Evolutionary conservation across 1,140 invertebrate genomes (phyloP).

Genomic region (Penaeus japonicus): DNA sequence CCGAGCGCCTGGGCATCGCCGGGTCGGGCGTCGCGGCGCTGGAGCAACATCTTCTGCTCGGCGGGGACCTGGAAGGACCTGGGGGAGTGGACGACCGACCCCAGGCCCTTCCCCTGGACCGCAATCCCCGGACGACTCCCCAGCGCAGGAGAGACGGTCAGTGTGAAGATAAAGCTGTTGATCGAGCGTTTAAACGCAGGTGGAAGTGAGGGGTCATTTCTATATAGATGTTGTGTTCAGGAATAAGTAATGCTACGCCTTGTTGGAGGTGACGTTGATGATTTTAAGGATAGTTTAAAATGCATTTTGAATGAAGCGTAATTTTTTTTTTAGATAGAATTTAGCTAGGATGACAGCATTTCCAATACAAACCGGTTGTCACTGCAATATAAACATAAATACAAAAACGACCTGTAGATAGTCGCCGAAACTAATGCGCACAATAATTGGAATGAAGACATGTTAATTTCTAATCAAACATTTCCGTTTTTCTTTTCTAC

Average conservation of each 20-base stretch:
- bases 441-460: no score
- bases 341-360: not conserved
- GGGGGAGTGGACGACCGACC: constrained; percentile 25
- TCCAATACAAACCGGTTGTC: not conserved
- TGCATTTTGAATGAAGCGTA: no score
- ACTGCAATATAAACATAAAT: no score
- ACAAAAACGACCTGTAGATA: not conserved
- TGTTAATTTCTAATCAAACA: not conserved
- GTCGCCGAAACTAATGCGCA: not conserved
- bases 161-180: not conserved
- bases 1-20: constrained; percentile 46
- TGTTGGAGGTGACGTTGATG: no score
- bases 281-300: no score
- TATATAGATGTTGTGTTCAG: not conserved
- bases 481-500: not conserved
- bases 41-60: constrained; percentile 32
- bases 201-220: not conserved
- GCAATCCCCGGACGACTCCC: constrained; percentile 30
- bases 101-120: constrained; percentile 18
- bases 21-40: constrained; percentile 28
- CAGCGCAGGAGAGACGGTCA: not conserved
- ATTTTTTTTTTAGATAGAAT: no score
- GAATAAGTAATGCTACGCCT: no score
- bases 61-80: constrained; percentile 42
- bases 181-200: no score